Percentiles rank a stretch among this genome's conserved stretches.
phyloP scores from a whole-genome alignment of 1,140 invertebrate species.

The Asbolus verrucosus region DNA sequence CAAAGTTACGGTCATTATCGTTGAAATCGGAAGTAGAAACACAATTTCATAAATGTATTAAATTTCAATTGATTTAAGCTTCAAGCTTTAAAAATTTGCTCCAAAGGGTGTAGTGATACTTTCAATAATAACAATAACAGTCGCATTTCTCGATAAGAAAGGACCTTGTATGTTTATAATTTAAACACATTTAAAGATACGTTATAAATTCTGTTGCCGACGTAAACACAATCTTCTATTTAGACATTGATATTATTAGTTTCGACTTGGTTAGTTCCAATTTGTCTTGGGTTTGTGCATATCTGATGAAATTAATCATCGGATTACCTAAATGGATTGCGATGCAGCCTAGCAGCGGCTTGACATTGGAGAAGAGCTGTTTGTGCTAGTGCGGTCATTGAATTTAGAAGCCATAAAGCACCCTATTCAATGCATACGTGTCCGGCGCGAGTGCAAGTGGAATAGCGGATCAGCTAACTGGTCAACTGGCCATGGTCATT shows the following conservation, averaged over 20 bases:
- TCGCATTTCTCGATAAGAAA: too few relatives aligned
- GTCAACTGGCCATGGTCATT: conserved; percentile 9
- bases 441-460: conserved; percentile 52
- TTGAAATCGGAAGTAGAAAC: too few relatives aligned
- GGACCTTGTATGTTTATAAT: too few relatives aligned
- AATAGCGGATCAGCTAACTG: conserved; percentile 43
- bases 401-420: conserved; percentile 58
- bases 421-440: conserved; percentile 57
- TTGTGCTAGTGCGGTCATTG: conserved; percentile 54
- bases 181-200: too few relatives aligned
- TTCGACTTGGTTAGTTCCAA: conserved; percentile 16
- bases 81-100: too few relatives aligned
- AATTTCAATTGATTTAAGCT: too few relatives aligned
- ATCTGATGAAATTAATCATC: conserved; percentile 45
- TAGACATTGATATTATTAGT: background rate
- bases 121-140: too few relatives aligned
- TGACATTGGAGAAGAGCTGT: conserved; percentile 42
- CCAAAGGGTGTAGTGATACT: too few relatives aligned
- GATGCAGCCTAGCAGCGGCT: conserved; percentile 11
- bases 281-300: conserved; percentile 34
- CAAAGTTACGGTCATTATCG: too few relatives aligned
- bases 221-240: too few relatives aligned
- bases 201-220: too few relatives aligned
- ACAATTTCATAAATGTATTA: too few relatives aligned
- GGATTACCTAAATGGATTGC: conserved; percentile 39